phyloP scores from a whole-genome alignment of 2,113 vertebrate species.

The Australoheros scitulus region DNA sequence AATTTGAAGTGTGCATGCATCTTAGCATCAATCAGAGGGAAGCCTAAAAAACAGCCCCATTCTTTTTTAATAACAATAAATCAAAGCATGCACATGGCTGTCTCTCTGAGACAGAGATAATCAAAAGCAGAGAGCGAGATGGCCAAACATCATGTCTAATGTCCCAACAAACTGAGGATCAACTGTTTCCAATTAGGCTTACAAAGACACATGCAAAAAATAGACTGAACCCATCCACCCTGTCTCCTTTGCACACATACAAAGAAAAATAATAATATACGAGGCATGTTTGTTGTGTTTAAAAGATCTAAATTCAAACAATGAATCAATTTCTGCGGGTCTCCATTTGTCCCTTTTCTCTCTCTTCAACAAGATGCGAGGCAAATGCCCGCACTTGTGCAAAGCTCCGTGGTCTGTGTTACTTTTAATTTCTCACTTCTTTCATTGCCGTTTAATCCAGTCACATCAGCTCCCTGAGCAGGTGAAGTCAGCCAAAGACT shows the following conservation, averaged over 20 bases:
- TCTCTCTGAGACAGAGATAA: slow-evolving; percentile 53
- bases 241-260: slow-evolving; percentile 2
- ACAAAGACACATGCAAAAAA: slow-evolving; percentile 45
- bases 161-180: slow-evolving; percentile 57
- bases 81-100: slow-evolving; percentile 54
- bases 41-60: slow-evolving; percentile 50
- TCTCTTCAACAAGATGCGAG: background rate
- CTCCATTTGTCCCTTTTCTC: background rate
- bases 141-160: slow-evolving; percentile 60
- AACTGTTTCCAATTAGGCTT: slow-evolving; percentile 68
- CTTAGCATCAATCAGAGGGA: slow-evolving; percentile 60
- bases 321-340: background rate
- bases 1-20: slow-evolving; percentile 49
- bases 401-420: slow-evolving; percentile 34
- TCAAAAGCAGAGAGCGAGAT: slow-evolving; percentile 61
- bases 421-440: slow-evolving; percentile 70
- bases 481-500: slow-evolving; percentile 81
- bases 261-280: background rate
- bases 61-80: slow-evolving; percentile 66
- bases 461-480: slow-evolving; percentile 76
- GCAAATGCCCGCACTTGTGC: background rate
- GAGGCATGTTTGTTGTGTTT: background rate
- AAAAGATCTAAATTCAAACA: slow-evolving; percentile 8
- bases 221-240: slow-evolving; percentile 58
- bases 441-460: slow-evolving; percentile 77